A percentile compares a stretch with the other conserved stretches of the same genome.
Evolutionary conservation across 2,113 vertebrate species (phyloP).

Genomic region (Perognathus longimembris): DNA sequence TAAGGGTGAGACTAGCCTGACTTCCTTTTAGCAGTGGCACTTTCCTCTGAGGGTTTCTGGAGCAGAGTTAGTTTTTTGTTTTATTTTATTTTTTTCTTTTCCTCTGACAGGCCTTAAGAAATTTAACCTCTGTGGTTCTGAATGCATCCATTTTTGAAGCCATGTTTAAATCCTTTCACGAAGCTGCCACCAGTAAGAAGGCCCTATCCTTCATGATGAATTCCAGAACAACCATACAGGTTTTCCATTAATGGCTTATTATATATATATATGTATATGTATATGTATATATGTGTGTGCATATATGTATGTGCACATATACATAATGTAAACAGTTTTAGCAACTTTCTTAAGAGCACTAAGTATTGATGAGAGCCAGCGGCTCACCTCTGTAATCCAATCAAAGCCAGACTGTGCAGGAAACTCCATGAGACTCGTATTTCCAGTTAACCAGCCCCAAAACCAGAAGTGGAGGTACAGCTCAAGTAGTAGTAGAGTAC

Average conservation of each 20-base stretch:
- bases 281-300: background rate
- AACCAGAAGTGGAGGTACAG: no score
- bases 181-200: background rate
- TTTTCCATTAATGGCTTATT: background rate
- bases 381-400: no score
- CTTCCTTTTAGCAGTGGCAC: slow-evolving; percentile 47
- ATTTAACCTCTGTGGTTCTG: slow-evolving; percentile 56
- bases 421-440: no score
- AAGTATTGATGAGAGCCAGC: background rate
- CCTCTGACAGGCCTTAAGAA: slow-evolving; percentile 51
- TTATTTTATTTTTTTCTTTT: background rate
- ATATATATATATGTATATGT: background rate
- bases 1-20: slow-evolving; percentile 12
- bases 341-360: background rate
- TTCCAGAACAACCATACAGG: background rate
- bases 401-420: no score
- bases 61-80: background rate
- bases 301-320: no score
- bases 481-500: no score
- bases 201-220: background rate
- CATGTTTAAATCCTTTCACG: slow-evolving; percentile 38
- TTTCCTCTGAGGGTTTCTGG: slow-evolving; percentile 59
- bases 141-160: slow-evolving; percentile 35
- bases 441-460: no score
- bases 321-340: background rate